Base-by-base conservation (phyloP, 2,888 invertebrate species). In the Erebia epiphron region DNA sequence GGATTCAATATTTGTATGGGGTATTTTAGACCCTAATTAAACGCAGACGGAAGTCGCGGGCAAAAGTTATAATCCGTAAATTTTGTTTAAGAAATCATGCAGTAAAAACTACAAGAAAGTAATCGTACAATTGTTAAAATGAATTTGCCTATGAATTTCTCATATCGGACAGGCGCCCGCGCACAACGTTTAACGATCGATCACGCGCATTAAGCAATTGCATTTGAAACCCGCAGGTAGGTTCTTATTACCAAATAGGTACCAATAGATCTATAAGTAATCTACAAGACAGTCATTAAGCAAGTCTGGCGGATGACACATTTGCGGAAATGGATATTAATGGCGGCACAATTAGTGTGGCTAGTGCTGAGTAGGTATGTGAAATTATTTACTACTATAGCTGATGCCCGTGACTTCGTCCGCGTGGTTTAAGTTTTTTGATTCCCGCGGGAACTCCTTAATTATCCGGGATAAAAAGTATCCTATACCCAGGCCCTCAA, bases 141-240 rank as follows among this genome's bases (percentile, higher is more conserved):
- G 49, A 66, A 65, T 68, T 49, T 54, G 60, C 64, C 64, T 69
- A 64, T 62, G 68, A 65, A 72, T 74, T 74, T 70, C 67, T 70
- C 67, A 69, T 71, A 69, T 67, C 67, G 56, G 72, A 70, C 68
- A 70, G 67, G 70, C 70, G 73, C 69, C 57, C 67, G 69, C 70
- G 72, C 75, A 67, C 61, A 61, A 49, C 43, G 43, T 11, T 35
- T 35, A 35, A 11, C 75, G 56, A 75, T 76, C 75, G 64, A 73
- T 75, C 76, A 75, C 67, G 50, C 66, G 58, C 69, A 68, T 76
- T 70, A 62, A 68, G 76, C 70, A 76, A 76, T 73, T 65, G 69
- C 69, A 70, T 35, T 35, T 35, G 35, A 35, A 35, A 73, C 64
- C 70, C 60, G 74, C 70, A 70, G 73, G 72, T 72, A 70, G 69